These are phyloP conservation scores for Pleuronectes platessa DNA, from an alignment of 2,113 vertebrate genomes.

Conservation along the genomic window DNA sequence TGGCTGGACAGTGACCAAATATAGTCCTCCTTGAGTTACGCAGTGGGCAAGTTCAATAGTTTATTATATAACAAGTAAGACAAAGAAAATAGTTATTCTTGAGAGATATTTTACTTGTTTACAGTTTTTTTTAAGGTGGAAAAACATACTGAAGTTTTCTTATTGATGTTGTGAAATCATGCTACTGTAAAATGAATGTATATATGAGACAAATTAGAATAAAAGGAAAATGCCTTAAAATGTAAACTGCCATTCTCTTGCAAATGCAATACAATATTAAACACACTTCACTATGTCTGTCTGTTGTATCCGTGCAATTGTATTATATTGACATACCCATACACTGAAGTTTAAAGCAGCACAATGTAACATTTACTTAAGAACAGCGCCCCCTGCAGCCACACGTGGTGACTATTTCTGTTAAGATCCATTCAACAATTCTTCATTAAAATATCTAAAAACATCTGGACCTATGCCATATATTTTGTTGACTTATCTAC, in stretches of 20 bases:
- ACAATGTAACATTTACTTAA: not conserved
- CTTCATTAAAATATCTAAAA: no score
- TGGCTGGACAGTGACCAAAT: constrained; percentile 31
- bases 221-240: constrained; percentile 12
- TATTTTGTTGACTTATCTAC: no score
- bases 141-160: constrained; percentile 6
- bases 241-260: constrained; percentile 29
- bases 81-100: not conserved
- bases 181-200: constrained; percentile 39
- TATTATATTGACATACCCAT: not conserved
- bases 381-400: not conserved
- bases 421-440: no score
- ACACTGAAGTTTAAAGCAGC: not conserved
- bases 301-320: not conserved
- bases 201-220: constrained; percentile 1
- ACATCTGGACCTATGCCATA: no score
- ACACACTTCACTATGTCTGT: not conserved
- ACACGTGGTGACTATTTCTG: no score
- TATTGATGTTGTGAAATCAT: constrained; percentile 13
- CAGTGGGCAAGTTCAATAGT: not conserved
- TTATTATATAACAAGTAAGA: not conserved
- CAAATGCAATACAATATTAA: constrained; percentile 28
- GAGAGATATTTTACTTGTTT: not conserved
- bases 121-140: not conserved
- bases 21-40: not conserved